Evolutionary conservation across 2,113 vertebrate species (phyloP).

Genomic region (Labeo catla): DNA sequence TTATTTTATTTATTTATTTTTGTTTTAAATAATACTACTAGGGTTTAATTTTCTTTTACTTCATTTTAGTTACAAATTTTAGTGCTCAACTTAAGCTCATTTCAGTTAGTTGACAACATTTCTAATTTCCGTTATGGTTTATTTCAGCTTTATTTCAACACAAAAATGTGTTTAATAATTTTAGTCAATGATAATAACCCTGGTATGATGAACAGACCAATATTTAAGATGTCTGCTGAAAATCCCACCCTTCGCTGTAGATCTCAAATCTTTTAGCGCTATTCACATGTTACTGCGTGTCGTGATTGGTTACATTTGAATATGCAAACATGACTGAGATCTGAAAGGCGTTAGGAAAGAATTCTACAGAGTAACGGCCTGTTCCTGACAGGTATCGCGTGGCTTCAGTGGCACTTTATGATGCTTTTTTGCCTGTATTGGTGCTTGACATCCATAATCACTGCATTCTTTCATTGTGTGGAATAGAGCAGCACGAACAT

Average conservation of each 20-base stretch:
- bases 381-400: neutral
- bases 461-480: neutral
- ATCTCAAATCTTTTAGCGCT: neutral
- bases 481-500: neutral
- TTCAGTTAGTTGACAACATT: neutral
- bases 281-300: neutral
- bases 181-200: neutral
- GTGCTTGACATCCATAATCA: neutral
- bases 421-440: neutral
- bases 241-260: neutral
- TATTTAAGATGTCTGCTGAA: neutral
- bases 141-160: neutral
- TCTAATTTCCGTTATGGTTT: neutral
- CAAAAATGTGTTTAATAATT: neutral
- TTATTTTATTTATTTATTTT: neutral
- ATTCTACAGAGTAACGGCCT: neutral
- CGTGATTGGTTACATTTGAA: neutral
- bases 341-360: neutral
- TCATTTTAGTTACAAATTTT: neutral
- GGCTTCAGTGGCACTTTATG: neutral
- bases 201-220: neutral
- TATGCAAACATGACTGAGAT: neutral
- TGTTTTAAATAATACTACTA: neutral
- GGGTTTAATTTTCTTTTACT: neutral
- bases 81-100: neutral